Percentiles rank a stretch among this genome's conserved stretches.
Evolutionary conservation across 2,888 invertebrate species (phyloP).

Genomic region (Pomacea canaliculata): DNA sequence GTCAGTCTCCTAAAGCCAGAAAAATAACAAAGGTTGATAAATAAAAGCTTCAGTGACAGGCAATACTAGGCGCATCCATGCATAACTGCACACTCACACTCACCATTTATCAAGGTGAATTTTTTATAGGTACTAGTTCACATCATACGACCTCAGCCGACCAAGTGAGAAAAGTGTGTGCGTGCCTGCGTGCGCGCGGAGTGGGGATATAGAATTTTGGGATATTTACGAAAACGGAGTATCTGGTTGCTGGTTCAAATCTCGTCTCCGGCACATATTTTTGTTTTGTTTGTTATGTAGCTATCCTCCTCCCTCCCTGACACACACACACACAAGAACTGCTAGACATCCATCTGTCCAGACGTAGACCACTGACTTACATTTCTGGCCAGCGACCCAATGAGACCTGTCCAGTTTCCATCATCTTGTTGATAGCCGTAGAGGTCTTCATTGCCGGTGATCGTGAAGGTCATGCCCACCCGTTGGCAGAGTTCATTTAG

Average conservation of each 20-base stretch:
- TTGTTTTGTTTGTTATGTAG: too few species aligned
- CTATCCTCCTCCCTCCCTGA: background rate
- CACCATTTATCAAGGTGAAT: too few species aligned
- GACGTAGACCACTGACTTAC: slow-evolving; percentile 24
- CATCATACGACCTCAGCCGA: background rate
- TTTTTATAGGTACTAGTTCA: too few species aligned
- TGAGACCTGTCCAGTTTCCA: slow-evolving; percentile 50
- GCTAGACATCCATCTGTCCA: background rate
- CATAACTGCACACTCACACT: too few species aligned
- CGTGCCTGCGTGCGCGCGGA: background rate
- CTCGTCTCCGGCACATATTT: background rate
- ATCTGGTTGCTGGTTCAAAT: too few species aligned
- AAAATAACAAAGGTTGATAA: background rate
- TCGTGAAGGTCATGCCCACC: slow-evolving; percentile 34
- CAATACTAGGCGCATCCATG: too few species aligned
- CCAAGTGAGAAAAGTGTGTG: background rate
- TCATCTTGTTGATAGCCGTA: slow-evolving; percentile 36
- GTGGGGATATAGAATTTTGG: too few species aligned
- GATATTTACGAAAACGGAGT: too few species aligned
- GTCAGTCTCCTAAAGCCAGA: slow-evolving; percentile 31
- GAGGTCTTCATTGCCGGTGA: slow-evolving; percentile 35
- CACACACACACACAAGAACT: background rate
- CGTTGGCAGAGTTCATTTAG: slow-evolving; percentile 33
- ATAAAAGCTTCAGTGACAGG: too few species aligned
- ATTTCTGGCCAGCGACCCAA: slow-evolving; percentile 43